Base-by-base conservation (phyloP, 2,797 vertebrate genomes). In the Diplodus sargus region DNA sequence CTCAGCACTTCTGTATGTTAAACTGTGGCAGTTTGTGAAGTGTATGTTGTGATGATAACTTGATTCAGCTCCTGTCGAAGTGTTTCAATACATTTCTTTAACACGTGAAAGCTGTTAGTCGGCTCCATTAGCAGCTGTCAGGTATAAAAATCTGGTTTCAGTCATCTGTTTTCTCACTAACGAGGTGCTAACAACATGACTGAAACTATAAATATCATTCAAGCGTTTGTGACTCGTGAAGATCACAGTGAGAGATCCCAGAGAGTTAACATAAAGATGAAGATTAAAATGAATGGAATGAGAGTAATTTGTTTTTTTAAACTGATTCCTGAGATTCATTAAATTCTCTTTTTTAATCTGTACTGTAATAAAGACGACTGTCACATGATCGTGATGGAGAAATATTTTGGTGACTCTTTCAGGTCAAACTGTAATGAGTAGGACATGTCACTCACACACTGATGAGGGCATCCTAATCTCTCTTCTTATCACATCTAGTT, bases 1-100 rank as follows among this genome's bases (percentile, higher is more conserved):
- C 30, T 34, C 30, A 34, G 30, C 30, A 34, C 30, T 34, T 34
- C 30, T 34, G 30, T 34, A 34, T 6, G 5, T 34, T 34, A 34
- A 34, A 34, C 30, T 34, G 30, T 34, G 30, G 30, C 30, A 34
- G 30, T 34, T 34, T 34, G 30, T 34, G 30, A 6, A 34, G 30
- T 34, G 7, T 34, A 34, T 34, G 30, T 34, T 34, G 5, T 34
- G 30, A 34, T 34, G 30, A 34, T 34, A 34, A 34, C 5, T 34
- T 34, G 30, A 34, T 34, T 34, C 30, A 34, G 30, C 5, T 34
- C 30, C 30, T 34, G 30, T 34, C 30, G 30, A 34, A 34, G 30
- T 67, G 52, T 80, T 83, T 74, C 11, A 66, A 61, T 39, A 61
- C 1, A 25, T 61, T 65, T 52, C 28, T 51, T 57, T 52, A 49